Conservation (phyloP, 1,140 invertebrate genomes). For the Eciton burchellii region DNA sequence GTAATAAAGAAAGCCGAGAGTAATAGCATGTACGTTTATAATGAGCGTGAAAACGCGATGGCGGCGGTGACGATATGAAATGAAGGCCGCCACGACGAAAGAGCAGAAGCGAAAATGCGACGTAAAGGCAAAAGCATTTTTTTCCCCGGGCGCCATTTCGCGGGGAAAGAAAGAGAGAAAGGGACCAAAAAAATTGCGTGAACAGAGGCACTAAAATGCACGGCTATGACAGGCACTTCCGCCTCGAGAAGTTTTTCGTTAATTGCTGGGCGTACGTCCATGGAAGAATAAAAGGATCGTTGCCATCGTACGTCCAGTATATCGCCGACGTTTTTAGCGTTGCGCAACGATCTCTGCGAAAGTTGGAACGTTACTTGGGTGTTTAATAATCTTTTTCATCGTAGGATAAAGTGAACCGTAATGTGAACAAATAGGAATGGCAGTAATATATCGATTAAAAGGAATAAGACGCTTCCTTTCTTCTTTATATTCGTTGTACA, state of each 20-base stretch:
- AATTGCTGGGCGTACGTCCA: slow-evolving; percentile 39
- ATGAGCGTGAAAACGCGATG: slow-evolving; percentile 19
- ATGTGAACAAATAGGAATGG: not conserved
- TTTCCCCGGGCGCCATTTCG: slow-evolving; percentile 31
- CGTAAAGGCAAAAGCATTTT: slow-evolving; percentile 55
- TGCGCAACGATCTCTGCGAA: not conserved
- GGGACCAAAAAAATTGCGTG: slow-evolving; percentile 45
- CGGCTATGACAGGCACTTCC: slow-evolving; percentile 52
- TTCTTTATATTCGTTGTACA: too few relatives aligned
- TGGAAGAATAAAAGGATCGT: slow-evolving; percentile 41
- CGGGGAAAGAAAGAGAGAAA: too few relatives aligned
- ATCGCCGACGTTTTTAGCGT: not conserved
- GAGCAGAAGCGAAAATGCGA: slow-evolving; percentile 47
- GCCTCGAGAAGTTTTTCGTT: slow-evolving; percentile 62
- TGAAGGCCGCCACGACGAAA: slow-evolving; percentile 43
- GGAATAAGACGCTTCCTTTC: too few relatives aligned
- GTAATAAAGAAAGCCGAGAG: slow-evolving; percentile 21
- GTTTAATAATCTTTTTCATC: slow-evolving; percentile 14
- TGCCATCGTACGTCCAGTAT: slow-evolving; percentile 11
- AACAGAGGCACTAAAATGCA: slow-evolving; percentile 55
- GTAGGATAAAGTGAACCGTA: not conserved
- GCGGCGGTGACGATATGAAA: not conserved
- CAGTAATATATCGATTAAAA: not conserved
- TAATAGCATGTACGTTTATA: slow-evolving; percentile 42
- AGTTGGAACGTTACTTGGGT: slow-evolving; percentile 7